Evolutionary conservation across 2,113 vertebrate species (phyloP), one percentile per base, ranked within the genome.

Genomic region (Cyanistes caeruleus): DNA sequence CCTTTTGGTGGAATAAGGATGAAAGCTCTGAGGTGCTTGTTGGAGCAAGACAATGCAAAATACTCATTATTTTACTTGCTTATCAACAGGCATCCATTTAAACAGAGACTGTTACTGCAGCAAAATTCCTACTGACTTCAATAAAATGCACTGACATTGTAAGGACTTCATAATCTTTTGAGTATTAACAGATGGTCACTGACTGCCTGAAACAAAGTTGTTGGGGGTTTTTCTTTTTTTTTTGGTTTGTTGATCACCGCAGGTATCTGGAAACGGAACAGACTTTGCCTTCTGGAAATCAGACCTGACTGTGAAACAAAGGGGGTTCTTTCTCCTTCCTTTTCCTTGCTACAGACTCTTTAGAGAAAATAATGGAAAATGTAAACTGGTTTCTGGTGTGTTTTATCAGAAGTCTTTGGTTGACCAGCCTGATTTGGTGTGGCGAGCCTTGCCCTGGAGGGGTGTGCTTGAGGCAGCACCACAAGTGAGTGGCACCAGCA

Each of bases 181-280:
- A 97, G 96, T 95, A 94, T 97, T 97, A 97, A 94, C 96, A 97
- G 96, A 97, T 97, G 96, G 96, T 97, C 88, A 30, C 90, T 87
- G 96, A 56, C 93, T 97, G 96, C 96, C 96, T 97, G 96, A 94
- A 96, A 97, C 90, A 76, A 96, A 97, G 88, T 96, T 97, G 93
- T 95, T 93, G 92, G 85, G 2, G 1, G 11, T 49, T 55, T 48
- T 37, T 77, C 4, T 10, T 21, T 88, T 83, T 83, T 84, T 89
- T 85, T 86, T 76, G 83, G 94, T 92, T 94, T 94, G 92, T 96
- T 97, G 96, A 96, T 94, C 96, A 97, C 96, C 13, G 0, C 96
- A 97, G 96, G 96, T 97, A 95, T 96, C 96, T 97, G 96, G 96
- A 97, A 96, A 76, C 86, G 0, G 56, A 95, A 94, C 96, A 96